phyloP scores from a whole-genome alignment of 2,797 vertebrate species.

The Lerista edwardsae region DNA sequence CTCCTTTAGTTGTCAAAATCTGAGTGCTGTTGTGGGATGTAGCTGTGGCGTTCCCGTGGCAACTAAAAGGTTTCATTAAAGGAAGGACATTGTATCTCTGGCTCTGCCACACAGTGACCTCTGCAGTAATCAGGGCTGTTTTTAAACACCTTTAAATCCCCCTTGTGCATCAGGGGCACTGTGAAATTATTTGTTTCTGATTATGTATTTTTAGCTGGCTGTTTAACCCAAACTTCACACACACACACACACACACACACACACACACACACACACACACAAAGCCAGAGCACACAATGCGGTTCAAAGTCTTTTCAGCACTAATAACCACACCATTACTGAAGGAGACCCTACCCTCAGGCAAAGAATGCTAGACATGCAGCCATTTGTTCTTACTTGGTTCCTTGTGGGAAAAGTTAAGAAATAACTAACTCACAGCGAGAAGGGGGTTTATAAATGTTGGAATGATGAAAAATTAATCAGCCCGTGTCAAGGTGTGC shows the following conservation, averaged over 20 bases:
- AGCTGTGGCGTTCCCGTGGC: slow-evolving; percentile 44
- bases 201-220: slow-evolving; percentile 61
- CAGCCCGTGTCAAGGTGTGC: not conserved
- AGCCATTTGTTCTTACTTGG: slow-evolving; percentile 48
- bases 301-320: slow-evolving; percentile 52
- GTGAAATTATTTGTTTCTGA: slow-evolving; percentile 46
- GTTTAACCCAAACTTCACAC: slow-evolving; percentile 8
- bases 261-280: slow-evolving; percentile 31
- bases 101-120: slow-evolving; percentile 43
- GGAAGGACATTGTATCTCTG: slow-evolving; percentile 41
- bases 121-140: slow-evolving; percentile 46
- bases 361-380: slow-evolving; percentile 38
- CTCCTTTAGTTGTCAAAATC: slow-evolving; percentile 26
- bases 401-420: slow-evolving; percentile 45
- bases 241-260: slow-evolving; percentile 45
- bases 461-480: slow-evolving; percentile 39
- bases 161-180: slow-evolving; percentile 32
- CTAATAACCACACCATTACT: slow-evolving; percentile 56
- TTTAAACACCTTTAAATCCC: slow-evolving; percentile 48
- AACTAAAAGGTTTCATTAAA: slow-evolving; percentile 65
- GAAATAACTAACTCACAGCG: slow-evolving; percentile 53
- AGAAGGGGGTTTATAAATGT: slow-evolving; percentile 48
- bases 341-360: slow-evolving; percentile 37
- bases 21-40: slow-evolving; percentile 10
- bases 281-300: slow-evolving; percentile 37